These are phyloP conservation scores for Eupeodes corollae DNA, from an alignment of 1,140 invertebrate genomes.

Conservation along the genomic window DNA sequence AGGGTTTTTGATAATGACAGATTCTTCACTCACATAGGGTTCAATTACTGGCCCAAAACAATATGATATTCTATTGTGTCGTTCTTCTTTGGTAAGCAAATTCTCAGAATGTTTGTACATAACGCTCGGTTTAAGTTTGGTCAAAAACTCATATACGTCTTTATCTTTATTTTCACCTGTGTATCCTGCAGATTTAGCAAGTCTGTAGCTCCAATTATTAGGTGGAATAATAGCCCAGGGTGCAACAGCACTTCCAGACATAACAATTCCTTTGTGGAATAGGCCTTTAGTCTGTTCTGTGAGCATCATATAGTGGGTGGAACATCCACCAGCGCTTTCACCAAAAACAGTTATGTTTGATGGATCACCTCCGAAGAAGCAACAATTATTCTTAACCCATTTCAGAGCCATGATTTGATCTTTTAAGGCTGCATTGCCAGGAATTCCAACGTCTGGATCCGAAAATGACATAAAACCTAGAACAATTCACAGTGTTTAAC, in stretches of 20 bases:
- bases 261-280: constrained; percentile 36
- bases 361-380: constrained; percentile 43
- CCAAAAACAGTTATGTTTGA: constrained; percentile 40
- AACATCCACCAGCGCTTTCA: constrained; percentile 39
- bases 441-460: constrained; percentile 34
- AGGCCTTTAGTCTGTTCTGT: constrained; percentile 38
- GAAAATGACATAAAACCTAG: constrained; percentile 31
- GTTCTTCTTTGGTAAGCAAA: constrained; percentile 26
- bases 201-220: constrained; percentile 25
- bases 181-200: constrained; percentile 29
- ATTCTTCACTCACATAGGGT: constrained; percentile 21
- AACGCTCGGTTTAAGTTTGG: constrained; percentile 36
- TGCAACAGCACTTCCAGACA: constrained; percentile 33
- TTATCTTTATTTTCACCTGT: constrained; percentile 21
- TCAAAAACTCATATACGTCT: constrained; percentile 18
- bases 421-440: constrained; percentile 51
- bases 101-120: constrained; percentile 40
- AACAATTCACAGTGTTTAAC: constrained; percentile 18
- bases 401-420: constrained; percentile 53
- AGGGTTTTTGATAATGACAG: constrained; percentile 29
- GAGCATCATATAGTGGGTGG: constrained; percentile 47
- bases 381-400: constrained; percentile 52
- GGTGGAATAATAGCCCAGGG: constrained; percentile 29
- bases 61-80: constrained; percentile 25
- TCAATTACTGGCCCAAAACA: constrained; percentile 35